Conservation (phyloP, 2,113 vertebrate species). For the Indri indri region DNA sequence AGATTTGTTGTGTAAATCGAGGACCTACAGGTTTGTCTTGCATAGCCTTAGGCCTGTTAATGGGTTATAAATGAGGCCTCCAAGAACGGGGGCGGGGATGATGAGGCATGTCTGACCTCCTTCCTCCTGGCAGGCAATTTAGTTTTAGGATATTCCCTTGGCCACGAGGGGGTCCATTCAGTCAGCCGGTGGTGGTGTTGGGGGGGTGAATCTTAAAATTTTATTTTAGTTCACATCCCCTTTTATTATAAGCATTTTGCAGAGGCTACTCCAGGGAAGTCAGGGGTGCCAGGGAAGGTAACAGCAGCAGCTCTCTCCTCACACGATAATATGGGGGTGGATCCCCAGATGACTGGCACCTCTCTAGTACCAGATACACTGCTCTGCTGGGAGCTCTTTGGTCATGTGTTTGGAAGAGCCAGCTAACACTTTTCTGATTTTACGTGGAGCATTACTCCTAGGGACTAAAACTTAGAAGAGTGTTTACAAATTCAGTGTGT, state of each 20-base stretch:
- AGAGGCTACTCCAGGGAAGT: background rate
- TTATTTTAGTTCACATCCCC: no score
- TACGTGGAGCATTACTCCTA: background rate
- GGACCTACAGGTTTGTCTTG: no score
- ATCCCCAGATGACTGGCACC: background rate
- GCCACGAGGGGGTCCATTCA: no score
- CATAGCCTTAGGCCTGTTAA: no score
- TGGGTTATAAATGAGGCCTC: no score
- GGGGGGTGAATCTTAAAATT: no score
- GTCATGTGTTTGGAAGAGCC: background rate
- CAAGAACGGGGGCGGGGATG: no score
- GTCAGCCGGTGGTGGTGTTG: no score
- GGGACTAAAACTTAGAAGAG: background rate
- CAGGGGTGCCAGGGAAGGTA: background rate
- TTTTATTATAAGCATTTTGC: background rate
- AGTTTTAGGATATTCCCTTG: no score
- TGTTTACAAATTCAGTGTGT: background rate
- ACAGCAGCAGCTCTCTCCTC: background rate
- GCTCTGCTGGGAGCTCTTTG: background rate
- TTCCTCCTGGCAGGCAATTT: no score
- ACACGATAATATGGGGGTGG: background rate
- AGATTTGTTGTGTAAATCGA: no score
- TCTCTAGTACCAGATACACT: background rate
- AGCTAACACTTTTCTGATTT: background rate
- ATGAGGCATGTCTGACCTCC: no score